phyloP scores from a whole-genome alignment of 2,888 invertebrate genomes.

The Ceratothoa steindachneri region DNA sequence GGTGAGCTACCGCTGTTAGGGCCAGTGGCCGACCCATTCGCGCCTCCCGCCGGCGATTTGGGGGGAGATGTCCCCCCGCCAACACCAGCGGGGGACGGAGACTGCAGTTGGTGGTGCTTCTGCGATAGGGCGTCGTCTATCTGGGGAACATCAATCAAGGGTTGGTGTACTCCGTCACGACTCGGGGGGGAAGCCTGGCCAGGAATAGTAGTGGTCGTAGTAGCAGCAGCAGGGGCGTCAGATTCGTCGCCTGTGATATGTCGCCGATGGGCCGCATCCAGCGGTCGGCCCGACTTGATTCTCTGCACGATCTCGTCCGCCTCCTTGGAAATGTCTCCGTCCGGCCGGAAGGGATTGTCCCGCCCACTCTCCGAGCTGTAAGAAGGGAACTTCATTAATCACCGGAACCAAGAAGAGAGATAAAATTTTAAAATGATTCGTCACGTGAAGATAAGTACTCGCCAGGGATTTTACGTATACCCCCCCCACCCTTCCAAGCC shows the following conservation, averaged over 20 bases:
- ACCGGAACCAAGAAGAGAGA: constrained; percentile 50
- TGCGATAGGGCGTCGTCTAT: constrained; percentile 33
- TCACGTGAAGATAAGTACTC: too few species aligned
- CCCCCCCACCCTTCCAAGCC: too few species aligned
- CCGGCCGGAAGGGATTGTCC: constrained; percentile 96
- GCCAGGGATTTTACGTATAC: too few species aligned
- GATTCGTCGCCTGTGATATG: not conserved
- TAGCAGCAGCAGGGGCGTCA: constrained; percentile 43
- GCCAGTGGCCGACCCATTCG: constrained; percentile 55
- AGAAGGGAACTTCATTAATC: too few species aligned
- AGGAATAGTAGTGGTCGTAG: constrained; percentile 31
- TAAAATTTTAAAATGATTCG: too few species aligned
- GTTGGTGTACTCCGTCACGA: constrained; percentile 55
- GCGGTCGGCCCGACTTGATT: constrained; percentile 85
- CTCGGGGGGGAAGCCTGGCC: too few species aligned
- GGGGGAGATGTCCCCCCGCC: constrained; percentile 20
- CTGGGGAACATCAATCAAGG: constrained; percentile 54
- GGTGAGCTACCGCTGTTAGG: constrained; percentile 43
- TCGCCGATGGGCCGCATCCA: constrained; percentile 63
- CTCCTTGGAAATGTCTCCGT: constrained; percentile 87
- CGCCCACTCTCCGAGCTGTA: constrained; percentile 88
- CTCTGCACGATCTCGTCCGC: constrained; percentile 93
- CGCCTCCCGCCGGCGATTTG: constrained; percentile 52
- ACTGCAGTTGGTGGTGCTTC: constrained; percentile 15
- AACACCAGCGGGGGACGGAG: constrained; percentile 1